Evolutionary conservation across 2,113 vertebrate genomes (phyloP).

Genomic region (Capreolus pygargus): DNA sequence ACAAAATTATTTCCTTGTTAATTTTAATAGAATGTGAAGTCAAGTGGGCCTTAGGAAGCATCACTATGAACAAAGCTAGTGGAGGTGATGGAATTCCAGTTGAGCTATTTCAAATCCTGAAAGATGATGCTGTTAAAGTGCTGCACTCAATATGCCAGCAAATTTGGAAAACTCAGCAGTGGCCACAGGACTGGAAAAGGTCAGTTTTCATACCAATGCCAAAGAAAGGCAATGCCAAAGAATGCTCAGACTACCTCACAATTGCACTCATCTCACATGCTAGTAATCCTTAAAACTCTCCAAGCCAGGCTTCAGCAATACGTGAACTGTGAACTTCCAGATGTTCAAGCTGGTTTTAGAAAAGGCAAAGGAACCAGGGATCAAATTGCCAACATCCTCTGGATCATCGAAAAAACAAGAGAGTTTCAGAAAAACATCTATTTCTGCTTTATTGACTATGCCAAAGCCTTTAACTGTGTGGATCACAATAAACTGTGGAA

Average conservation of each 20-base stretch:
- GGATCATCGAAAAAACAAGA: background rate
- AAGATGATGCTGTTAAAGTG: background rate
- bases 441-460: background rate
- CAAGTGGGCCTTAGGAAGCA: background rate
- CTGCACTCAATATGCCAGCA: background rate
- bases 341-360: background rate
- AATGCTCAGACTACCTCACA: background rate
- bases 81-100: background rate
- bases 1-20: background rate
- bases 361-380: background rate
- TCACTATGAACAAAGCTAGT: rapidly evolving
- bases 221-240: background rate
- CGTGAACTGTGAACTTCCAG: background rate
- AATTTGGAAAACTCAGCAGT: background rate
- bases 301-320: background rate
- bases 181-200: background rate
- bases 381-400: background rate
- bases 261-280: background rate
- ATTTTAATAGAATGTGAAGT: background rate
- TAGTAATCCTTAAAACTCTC: background rate
- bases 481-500: background rate
- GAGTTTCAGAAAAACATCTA: background rate
- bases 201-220: background rate
- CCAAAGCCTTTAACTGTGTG: background rate
- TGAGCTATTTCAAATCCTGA: background rate